phyloP scores from a whole-genome alignment of 2,888 invertebrate species.

The Amphipoea oculea region DNA sequence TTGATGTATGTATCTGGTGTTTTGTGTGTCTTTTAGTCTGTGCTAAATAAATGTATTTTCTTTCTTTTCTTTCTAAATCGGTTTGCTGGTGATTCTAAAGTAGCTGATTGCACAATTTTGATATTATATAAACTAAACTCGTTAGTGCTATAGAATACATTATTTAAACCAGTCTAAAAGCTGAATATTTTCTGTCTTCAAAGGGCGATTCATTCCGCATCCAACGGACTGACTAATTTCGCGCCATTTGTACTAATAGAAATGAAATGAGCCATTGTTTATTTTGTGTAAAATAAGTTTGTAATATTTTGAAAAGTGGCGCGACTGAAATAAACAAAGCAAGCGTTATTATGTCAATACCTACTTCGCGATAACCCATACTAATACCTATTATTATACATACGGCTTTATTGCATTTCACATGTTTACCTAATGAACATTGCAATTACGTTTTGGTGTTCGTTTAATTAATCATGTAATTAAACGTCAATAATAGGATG shows the following conservation, averaged over 20 bases:
- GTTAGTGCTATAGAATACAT: constrained; percentile 18
- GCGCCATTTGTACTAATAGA: constrained; percentile 29
- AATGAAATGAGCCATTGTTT: constrained; percentile 30
- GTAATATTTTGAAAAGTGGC: constrained; percentile 2
- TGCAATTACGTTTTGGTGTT: not conserved
- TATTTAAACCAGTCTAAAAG: constrained; percentile 25
- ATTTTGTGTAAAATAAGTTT: constrained; percentile 19
- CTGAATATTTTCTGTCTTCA: constrained; percentile 30
- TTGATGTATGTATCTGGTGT: too few species aligned
- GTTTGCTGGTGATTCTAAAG: not conserved
- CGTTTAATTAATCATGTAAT: constrained; percentile 9
- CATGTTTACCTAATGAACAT: not conserved
- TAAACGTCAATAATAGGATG: constrained; percentile 15
- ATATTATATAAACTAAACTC: constrained; percentile 16
- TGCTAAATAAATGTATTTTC: too few species aligned
- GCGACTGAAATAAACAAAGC: not conserved
- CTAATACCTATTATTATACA: not conserved
- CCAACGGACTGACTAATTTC: constrained; percentile 49
- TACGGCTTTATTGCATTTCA: not conserved
- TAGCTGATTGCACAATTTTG: constrained; percentile 37
- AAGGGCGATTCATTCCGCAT: constrained; percentile 37
- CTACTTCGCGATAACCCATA: not conserved
- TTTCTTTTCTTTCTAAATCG: not conserved
- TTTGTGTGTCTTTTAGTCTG: too few species aligned
- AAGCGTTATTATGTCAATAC: not conserved